Evolutionary conservation across 2,797 vertebrate genomes (phyloP).

Genomic region (Furcifer pardalis): DNA sequence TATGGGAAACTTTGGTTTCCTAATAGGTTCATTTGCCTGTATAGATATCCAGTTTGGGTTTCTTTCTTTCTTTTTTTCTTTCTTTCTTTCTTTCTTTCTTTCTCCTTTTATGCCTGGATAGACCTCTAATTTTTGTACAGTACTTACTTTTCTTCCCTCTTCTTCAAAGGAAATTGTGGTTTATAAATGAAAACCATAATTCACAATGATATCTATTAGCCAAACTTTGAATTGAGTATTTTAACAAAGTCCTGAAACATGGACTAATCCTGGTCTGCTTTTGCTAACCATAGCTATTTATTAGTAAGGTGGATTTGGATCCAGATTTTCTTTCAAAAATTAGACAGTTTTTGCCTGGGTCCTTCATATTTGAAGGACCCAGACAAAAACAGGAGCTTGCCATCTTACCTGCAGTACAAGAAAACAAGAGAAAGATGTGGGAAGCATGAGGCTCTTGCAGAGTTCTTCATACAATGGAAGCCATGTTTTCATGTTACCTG

Average conservation of each 20-base stretch:
- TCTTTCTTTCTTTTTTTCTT: not conserved
- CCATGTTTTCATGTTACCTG: not conserved
- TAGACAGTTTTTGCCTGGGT: no score
- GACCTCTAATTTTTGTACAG: no score
- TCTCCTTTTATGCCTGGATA: no score
- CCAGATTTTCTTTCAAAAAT: no score
- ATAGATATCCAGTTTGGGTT: not conserved
- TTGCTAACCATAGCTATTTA: not conserved
- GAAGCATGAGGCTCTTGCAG: not conserved
- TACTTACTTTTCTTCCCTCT: no score
- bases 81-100: not conserved
- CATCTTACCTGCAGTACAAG: no score
- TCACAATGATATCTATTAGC: not conserved
- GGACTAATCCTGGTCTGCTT: not conserved
- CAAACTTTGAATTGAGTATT: not conserved
- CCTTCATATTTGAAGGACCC: no score
- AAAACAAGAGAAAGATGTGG: no score
- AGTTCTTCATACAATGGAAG: not conserved
- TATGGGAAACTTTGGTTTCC: not conserved
- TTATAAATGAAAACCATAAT: not conserved
- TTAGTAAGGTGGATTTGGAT: not conserved
- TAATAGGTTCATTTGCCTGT: not conserved
- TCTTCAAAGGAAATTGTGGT: not conserved
- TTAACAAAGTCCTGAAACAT: not conserved
- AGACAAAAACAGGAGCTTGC: no score